A percentile compares a stretch with the other conserved stretches of the same genome.
These are phyloP conservation scores for Zonotrichia leucophrys DNA, from an alignment of 2,113 vertebrate genomes.

Conservation along the genomic window DNA sequence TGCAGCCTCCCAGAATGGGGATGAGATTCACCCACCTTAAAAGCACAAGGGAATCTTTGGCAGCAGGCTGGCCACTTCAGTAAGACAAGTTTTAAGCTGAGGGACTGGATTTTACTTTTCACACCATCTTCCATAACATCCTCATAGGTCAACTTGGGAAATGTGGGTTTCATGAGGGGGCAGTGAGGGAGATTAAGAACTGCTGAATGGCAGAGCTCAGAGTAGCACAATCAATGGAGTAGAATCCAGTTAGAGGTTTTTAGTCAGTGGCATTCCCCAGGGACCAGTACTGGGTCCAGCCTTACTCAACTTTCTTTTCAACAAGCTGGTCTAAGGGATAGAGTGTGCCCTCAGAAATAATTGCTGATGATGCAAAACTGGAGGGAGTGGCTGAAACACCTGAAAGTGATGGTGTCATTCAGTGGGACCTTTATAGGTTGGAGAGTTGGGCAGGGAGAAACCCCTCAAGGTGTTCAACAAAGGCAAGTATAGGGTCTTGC, in stretches of 20 bases:
- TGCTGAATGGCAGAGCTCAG: neutral
- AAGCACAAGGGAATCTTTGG: neutral
- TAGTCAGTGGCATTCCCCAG: neutral
- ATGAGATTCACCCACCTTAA: neutral
- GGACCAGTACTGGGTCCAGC: neutral
- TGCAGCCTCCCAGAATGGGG: rapidly evolving
- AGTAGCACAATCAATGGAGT: neutral
- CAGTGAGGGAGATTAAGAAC: neutral
- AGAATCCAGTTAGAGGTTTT: neutral
- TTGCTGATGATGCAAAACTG: rapidly evolving
- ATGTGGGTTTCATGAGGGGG: neutral
- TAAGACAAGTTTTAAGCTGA: neutral
- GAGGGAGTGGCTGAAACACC: neutral
- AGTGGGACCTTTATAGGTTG: neutral
- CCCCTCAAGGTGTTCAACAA: neutral
- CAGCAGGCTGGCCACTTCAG: neutral
- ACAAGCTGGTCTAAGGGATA: too few species aligned
- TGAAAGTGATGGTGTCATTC: neutral
- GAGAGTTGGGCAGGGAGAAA: neutral
- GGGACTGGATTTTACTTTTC: neutral
- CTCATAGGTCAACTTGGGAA: rapidly evolving
- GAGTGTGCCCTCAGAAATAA: neutral
- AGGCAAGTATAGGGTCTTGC: rapidly evolving
- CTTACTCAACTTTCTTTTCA: neutral
- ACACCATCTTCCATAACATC: rapidly evolving